Evolutionary conservation across 2,113 vertebrate species (phyloP), one percentile per base, ranked within the genome.

Genomic region (Sciurus niger): DNA sequence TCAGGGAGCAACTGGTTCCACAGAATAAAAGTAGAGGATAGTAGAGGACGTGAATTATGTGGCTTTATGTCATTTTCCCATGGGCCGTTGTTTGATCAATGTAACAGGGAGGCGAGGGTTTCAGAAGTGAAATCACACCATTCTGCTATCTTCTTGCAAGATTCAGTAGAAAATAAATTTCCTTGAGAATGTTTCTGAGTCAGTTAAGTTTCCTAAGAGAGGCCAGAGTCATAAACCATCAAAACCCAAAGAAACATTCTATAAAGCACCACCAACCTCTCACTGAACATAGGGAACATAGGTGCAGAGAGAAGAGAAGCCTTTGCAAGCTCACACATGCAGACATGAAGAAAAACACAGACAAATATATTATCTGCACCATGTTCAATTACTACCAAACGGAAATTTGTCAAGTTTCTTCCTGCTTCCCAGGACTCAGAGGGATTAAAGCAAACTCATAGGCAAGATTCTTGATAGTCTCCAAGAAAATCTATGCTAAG

Each of bases 371-470:
- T 24, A 32, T 55, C 51, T 92, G 30, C 70, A 17, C 77, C 18
- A 4, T 82, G 67, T 77, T 93, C 83, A 74, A 72, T 88, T 48
- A 84, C 2, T 53, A 34, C 5, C n/a, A 77, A 89, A 32, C 65
- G 17, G 34, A 70, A 70, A 70, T 68, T 73, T 60, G 40, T 58
- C 48, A 79, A 79, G 79, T 86, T 77, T 77, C 86, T 91, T 82
- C 82, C 46, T 73, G 13, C 55, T 91, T 87, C 48, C 87, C 67
- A 78, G 70, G 10, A 86, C 65, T 92, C 34, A 76, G 63, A 83
- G 58, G 79, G 79, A 84, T 80, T 67, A 76, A 93, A 95, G 63
- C 51, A 86, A 96, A 93, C 93, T 14, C 43, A 9, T 89, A 94
- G 40, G 84, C 48, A 89, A 92, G 13, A 6, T 55, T 93, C 60